Percentiles rank a stretch among this genome's conserved stretches.
phyloP scores from a whole-genome alignment of 2,797 vertebrate species.

The Hozukius guyotensis region DNA sequence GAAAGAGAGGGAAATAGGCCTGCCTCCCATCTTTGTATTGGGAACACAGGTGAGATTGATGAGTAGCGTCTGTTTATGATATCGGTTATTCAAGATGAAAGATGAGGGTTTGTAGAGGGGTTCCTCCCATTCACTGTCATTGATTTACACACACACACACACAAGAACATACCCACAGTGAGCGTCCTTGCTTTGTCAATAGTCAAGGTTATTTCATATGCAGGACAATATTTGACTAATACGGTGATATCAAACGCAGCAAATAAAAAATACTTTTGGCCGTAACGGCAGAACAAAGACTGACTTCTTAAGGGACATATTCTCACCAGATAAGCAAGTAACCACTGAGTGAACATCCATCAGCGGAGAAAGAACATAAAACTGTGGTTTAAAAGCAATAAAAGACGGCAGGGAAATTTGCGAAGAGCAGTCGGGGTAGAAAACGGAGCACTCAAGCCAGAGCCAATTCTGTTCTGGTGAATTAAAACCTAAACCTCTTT shows the following conservation, averaged over 20 bases:
- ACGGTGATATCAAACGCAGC: conserved; percentile 37
- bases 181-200: conserved; percentile 80
- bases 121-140: conserved; percentile 84
- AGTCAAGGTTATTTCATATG: conserved; percentile 80
- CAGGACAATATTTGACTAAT: conserved; percentile 69
- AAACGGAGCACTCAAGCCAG: conserved; percentile 66
- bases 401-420: conserved; percentile 54
- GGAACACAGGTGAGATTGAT: conserved; percentile 83
- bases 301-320: conserved; percentile 37
- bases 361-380: conserved; percentile 52
- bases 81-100: conserved; percentile 86
- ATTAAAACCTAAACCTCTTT: conserved; percentile 74
- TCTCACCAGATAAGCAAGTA: conserved; percentile 41
- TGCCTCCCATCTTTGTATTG: conserved; percentile 74
- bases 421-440: conserved; percentile 52
- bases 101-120: conserved; percentile 82
- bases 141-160: conserved; percentile 75
- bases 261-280: conserved; percentile 49
- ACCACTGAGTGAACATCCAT: conserved; percentile 52
- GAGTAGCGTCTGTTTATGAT: conserved; percentile 81
- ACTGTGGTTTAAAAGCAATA: conserved; percentile 68
- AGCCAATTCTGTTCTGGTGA: conserved; percentile 62
- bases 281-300: conserved; percentile 30
- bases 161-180: conserved; percentile 59
- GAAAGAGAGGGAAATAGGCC: conserved; percentile 79